Evolutionary conservation across 2,888 invertebrate genomes (phyloP).

Genomic region (Caenorhabditis macrosperma): DNA sequence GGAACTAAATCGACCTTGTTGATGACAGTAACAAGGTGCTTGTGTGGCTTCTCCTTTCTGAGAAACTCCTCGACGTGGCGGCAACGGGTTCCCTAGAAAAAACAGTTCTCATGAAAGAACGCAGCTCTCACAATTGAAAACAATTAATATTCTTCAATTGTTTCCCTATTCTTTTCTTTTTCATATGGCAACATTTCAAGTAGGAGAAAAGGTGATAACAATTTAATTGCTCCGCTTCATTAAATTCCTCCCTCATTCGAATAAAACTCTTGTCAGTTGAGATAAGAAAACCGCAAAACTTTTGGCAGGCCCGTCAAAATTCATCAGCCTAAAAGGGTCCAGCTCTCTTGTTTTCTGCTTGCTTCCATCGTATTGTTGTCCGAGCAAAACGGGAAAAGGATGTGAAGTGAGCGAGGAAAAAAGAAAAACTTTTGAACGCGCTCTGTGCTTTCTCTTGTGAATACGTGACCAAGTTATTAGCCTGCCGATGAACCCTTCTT

Average conservation of each 20-base stretch:
- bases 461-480: constrained; percentile 10
- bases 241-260: background rate
- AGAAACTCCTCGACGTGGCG: constrained; percentile 90
- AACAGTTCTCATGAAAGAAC: background rate
- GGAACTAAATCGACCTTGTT: constrained; percentile 94
- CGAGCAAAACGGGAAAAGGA: constrained; percentile 10
- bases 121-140: background rate
- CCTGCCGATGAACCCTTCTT: constrained; percentile 10
- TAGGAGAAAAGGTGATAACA: constrained; percentile 7
- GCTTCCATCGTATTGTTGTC: background rate
- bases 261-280: background rate
- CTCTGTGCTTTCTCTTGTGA: constrained; percentile 31
- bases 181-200: constrained; percentile 29
- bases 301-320: constrained; percentile 1
- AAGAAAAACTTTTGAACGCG: constrained; percentile 28
- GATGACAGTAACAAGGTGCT: constrained; percentile 95
- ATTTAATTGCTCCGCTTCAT: constrained; percentile 1
- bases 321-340: constrained; percentile 28
- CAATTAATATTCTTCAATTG: background rate
- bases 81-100: constrained; percentile 86
- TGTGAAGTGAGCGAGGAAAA: constrained; percentile 20
- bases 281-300: background rate
- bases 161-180: background rate
- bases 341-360: background rate
- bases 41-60: constrained; percentile 92